A percentile compares a stretch with the other conserved stretches of the same genome.
Conservation (phyloP, 2,113 vertebrate species). For the Girardinichthys multiradiatus region DNA sequence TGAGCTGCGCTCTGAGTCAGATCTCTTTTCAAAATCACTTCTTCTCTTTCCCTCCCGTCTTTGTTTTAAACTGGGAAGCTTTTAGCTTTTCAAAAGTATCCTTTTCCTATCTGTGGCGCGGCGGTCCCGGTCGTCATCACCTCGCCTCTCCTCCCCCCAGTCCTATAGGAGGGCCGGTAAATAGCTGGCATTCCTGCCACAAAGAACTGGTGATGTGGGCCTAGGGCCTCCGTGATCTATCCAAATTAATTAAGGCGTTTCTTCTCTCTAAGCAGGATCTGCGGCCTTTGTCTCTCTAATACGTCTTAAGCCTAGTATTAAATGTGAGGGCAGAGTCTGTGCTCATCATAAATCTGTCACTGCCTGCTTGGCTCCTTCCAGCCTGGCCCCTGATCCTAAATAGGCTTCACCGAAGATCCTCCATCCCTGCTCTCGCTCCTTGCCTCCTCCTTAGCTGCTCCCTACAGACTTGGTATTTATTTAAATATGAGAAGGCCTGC, state of each 20-base stretch:
- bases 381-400: slow-evolving; percentile 50
- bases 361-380: slow-evolving; percentile 66
- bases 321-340: slow-evolving; percentile 54
- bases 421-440: slow-evolving; percentile 29
- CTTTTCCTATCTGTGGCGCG: slow-evolving; percentile 79
- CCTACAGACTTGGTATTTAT: slow-evolving; percentile 75
- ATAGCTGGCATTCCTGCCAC: slow-evolving; percentile 85
- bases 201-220: slow-evolving; percentile 81
- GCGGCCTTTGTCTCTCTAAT: slow-evolving; percentile 66
- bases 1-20: slow-evolving; percentile 38
- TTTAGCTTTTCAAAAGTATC: slow-evolving; percentile 87
- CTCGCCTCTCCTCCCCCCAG: slow-evolving; percentile 69
- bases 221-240: slow-evolving; percentile 71
- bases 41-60: slow-evolving; percentile 73
- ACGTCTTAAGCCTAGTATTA: slow-evolving; percentile 72
- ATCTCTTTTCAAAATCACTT: slow-evolving; percentile 80
- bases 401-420: slow-evolving; percentile 61
- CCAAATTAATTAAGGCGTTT: slow-evolving; percentile 84
- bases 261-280: slow-evolving; percentile 55
- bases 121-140: slow-evolving; percentile 82
- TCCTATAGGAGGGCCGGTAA: slow-evolving; percentile 73
- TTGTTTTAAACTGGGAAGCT: slow-evolving; percentile 84
- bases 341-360: slow-evolving; percentile 76
- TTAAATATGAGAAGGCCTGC: slow-evolving; percentile 79
- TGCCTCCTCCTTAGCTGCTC: slow-evolving; percentile 66